A percentile compares a stretch with the other conserved stretches of the same genome.
phyloP scores from a whole-genome alignment of 2,888 invertebrate species.

The Tryphoninae sp. region DNA sequence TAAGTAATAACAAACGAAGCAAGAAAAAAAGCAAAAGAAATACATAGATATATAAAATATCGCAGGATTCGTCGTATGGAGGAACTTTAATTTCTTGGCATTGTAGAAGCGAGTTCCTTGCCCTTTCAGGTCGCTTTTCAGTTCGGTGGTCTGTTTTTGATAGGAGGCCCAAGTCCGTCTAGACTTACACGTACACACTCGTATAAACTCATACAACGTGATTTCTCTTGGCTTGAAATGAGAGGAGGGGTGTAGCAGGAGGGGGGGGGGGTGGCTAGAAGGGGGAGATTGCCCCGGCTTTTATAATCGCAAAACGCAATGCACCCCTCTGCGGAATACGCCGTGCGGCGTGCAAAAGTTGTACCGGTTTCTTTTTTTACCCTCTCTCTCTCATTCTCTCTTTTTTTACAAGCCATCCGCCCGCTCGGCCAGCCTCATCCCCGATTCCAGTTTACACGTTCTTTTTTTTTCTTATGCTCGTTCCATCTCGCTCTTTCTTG shows the following conservation, averaged over 20 bases:
- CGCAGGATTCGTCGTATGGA: conserved; percentile 53
- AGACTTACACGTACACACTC: conserved; percentile 56
- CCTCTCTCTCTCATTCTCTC: background rate
- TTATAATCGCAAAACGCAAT: conserved; percentile 79
- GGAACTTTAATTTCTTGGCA: conserved; percentile 80
- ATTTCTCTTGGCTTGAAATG: conserved; percentile 36
- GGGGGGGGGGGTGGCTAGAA: background rate
- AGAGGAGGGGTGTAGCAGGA: background rate
- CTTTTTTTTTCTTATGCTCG: conserved; percentile 35
- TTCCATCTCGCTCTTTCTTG: conserved; percentile 8
- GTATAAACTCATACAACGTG: conserved; percentile 45
- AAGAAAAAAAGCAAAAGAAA: background rate
- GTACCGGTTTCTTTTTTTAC: conserved; percentile 75
- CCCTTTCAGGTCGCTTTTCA: conserved; percentile 78
- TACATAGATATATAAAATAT: background rate
- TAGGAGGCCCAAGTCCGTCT: conserved; percentile 74
- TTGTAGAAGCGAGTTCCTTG: conserved; percentile 78
- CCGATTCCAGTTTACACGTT: conserved; percentile 45
- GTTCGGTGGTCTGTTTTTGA: conserved; percentile 80
- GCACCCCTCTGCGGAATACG: conserved; percentile 75
- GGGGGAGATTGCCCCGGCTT: conserved; percentile 73
- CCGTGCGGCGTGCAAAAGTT: conserved; percentile 72
- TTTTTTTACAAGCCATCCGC: conserved; percentile 54
- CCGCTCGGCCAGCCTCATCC: conserved; percentile 47
- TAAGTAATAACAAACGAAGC: background rate